A percentile compares a stretch with the other conserved stretches of the same genome.
Conservation (phyloP, 2,113 vertebrate genomes). For the Sebastes fasciatus region DNA sequence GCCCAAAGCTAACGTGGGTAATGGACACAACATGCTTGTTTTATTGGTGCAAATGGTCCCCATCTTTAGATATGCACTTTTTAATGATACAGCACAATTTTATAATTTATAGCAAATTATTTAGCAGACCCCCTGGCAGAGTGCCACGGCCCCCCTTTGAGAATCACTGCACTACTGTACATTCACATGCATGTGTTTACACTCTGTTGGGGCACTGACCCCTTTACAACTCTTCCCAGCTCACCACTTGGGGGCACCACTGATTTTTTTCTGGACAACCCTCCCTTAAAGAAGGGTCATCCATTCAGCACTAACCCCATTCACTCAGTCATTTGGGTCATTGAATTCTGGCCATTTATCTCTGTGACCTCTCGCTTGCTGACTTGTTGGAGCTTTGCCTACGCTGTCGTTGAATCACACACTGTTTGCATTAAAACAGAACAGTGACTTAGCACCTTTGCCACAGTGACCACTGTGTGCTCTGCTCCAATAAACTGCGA, state of each 20-base stretch:
- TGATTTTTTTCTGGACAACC: constrained; percentile 41
- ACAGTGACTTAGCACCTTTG: constrained; percentile 55
- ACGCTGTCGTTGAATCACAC: constrained; percentile 13
- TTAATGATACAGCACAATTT: no score
- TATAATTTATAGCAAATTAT: no score
- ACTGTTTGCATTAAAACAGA: not conserved
- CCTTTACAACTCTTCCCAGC: constrained; percentile 1
- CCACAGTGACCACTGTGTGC: constrained; percentile 45
- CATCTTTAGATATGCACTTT: no score
- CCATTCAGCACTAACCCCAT: constrained; percentile 46
- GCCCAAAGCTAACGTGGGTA: no score
- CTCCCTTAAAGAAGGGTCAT: constrained; percentile 38
- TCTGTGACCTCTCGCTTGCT: constrained; percentile 28
- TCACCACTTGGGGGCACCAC: constrained; percentile 72
- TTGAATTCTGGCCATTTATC: constrained; percentile 46
- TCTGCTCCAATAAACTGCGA: constrained; percentile 58
- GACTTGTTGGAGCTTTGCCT: constrained; percentile 29
- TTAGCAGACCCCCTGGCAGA: no score
- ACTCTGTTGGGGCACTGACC: not conserved
- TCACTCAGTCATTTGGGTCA: constrained; percentile 46
- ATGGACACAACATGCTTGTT: no score
- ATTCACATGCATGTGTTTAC: not conserved
- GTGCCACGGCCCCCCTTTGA: no score
- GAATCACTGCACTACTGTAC: not conserved
- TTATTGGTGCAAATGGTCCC: no score